Evolutionary conservation across 1,140 invertebrate species (phyloP).

Genomic region (Diuraphis noxia): DNA sequence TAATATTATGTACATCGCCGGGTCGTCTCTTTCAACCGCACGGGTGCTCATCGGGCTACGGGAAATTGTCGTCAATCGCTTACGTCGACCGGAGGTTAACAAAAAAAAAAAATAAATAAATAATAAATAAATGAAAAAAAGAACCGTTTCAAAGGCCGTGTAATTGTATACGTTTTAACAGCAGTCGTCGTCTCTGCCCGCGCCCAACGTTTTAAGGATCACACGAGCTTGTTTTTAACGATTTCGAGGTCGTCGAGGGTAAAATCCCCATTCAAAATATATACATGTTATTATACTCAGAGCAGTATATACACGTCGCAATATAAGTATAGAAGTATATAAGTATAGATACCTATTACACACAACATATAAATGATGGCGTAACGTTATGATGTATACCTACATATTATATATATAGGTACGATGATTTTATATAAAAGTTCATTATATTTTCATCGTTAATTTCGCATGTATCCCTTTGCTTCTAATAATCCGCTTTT

Average conservation of each 20-base stretch:
- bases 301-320: background rate
- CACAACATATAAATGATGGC: background rate
- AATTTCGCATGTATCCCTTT: slow-evolving; percentile 15
- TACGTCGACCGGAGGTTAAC: background rate
- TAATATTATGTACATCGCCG: background rate
- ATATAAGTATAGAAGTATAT: background rate
- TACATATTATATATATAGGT: background rate
- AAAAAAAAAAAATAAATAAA: background rate
- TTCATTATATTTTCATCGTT: slow-evolving; percentile 14
- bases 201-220: background rate
- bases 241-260: background rate
- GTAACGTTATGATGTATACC: background rate
- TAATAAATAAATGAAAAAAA: background rate
- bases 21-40: slow-evolving; percentile 5
- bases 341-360: background rate
- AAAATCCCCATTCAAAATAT: background rate
- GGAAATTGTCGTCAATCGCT: slow-evolving; percentile 19
- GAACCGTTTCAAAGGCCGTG: background rate
- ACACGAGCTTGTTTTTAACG: slow-evolving; percentile 3
- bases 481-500: background rate
- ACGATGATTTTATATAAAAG: slow-evolving; percentile 4
- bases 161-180: slow-evolving; percentile 26
- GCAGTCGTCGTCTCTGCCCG: background rate
- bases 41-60: background rate
- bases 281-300: background rate